Evolutionary conservation across 2,888 invertebrate species (phyloP).

Genomic region (Lycophotia porphyrea): DNA sequence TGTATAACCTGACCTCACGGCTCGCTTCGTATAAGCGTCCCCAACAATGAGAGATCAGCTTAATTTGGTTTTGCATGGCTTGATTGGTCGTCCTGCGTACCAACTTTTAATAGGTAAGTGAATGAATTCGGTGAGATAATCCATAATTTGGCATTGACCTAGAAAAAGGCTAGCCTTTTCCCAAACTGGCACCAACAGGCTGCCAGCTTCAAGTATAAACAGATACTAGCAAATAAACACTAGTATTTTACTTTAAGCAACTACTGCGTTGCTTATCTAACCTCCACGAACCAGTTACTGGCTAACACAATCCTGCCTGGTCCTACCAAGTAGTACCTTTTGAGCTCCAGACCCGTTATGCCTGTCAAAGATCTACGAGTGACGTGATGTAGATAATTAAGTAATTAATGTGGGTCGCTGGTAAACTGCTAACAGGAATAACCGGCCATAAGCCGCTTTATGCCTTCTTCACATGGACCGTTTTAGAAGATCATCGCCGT

Average conservation of each 20-base stretch:
- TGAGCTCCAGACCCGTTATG: neutral
- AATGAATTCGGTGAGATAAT: neutral
- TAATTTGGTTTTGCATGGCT: no score
- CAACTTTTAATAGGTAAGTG: neutral
- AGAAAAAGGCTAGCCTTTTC: no score
- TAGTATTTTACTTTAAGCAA: no score
- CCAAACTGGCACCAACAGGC: no score
- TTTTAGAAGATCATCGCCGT: neutral
- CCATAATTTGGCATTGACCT: no score
- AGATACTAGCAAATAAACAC: neutral
- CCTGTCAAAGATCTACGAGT: neutral
- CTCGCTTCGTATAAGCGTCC: no score
- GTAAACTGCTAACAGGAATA: conserved; percentile 14
- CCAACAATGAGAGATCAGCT: no score
- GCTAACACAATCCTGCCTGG: neutral
- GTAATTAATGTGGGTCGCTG: conserved; percentile 2
- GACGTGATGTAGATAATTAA: conserved; percentile 13
- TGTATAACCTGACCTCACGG: no score
- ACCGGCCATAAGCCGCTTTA: neutral
- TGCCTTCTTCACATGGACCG: neutral
- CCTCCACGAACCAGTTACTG: no score
- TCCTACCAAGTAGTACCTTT: neutral
- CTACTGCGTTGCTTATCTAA: no score
- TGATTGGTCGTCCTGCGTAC: no score
- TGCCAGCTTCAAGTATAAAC: neutral